A percentile compares a stretch with the other conserved stretches of the same genome.
Evolutionary conservation across 1,140 invertebrate species (phyloP).

Genomic region (Pinna nobilis): DNA sequence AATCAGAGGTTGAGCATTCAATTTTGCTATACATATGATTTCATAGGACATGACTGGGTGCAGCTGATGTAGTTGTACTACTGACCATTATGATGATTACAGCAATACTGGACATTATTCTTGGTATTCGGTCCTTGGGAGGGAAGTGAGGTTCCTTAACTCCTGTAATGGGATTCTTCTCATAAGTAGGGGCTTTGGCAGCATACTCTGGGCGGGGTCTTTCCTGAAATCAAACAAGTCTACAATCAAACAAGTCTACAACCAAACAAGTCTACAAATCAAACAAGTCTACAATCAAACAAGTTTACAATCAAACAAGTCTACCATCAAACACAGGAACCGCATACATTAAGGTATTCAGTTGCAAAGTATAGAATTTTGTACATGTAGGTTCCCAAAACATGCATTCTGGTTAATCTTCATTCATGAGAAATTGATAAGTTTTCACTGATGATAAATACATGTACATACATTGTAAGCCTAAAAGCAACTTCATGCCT

Average conservation of each 20-base stretch:
- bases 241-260: not conserved
- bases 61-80: not conserved
- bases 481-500: too few species aligned
- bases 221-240: slow-evolving; percentile 57
- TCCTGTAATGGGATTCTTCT: slow-evolving; percentile 74
- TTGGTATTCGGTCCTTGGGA: slow-evolving; percentile 63
- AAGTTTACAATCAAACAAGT: not conserved
- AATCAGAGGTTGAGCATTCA: not conserved
- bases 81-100: slow-evolving; percentile 75
- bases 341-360: too few species aligned
- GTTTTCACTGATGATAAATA: too few species aligned
- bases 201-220: slow-evolving; percentile 73
- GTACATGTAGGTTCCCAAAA: too few species aligned
- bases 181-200: slow-evolving; percentile 67
- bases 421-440: too few species aligned
- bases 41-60: not conserved
- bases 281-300: not conserved
- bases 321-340: too few species aligned
- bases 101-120: slow-evolving; percentile 71
- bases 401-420: too few species aligned
- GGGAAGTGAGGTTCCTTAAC: slow-evolving; percentile 80
- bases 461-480: too few species aligned
- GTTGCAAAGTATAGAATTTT: too few species aligned
- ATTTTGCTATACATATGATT: not conserved
- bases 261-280: not conserved